Conservation (phyloP, 2,113 vertebrate genomes). For the Orcinus orca region DNA sequence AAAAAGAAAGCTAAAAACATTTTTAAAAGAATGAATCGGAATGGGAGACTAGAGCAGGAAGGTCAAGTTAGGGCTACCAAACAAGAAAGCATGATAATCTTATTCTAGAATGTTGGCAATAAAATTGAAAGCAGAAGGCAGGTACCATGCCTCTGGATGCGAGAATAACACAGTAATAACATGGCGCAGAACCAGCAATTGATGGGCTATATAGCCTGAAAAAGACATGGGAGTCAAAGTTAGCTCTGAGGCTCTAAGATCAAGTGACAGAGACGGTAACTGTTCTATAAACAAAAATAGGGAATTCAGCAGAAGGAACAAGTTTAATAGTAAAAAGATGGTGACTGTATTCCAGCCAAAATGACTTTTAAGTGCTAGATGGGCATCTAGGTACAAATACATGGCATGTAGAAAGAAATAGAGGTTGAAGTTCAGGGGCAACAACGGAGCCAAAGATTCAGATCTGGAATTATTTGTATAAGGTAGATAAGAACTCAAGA, state of each 20-base stretch:
- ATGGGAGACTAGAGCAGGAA: neutral
- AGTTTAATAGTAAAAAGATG: neutral
- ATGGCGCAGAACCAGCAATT: neutral
- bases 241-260: neutral
- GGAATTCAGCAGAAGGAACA: neutral
- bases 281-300: neutral
- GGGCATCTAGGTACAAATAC: neutral
- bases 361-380: neutral
- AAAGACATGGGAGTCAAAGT: neutral
- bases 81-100: neutral
- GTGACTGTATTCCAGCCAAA: neutral
- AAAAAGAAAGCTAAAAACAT: conserved; percentile 21
- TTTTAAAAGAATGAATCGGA: neutral
- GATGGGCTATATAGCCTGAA: neutral
- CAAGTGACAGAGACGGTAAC: neutral
- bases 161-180: neutral
- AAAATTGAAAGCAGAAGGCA: neutral
- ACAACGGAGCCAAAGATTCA: neutral
- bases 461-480: neutral
- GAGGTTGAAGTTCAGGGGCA: neutral
- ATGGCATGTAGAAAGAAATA: neutral
- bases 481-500: neutral
- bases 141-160: neutral
- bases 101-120: neutral
- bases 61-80: neutral